Conservation (phyloP, 2,797 vertebrate genomes). For the Dipus sagitta region DNA sequence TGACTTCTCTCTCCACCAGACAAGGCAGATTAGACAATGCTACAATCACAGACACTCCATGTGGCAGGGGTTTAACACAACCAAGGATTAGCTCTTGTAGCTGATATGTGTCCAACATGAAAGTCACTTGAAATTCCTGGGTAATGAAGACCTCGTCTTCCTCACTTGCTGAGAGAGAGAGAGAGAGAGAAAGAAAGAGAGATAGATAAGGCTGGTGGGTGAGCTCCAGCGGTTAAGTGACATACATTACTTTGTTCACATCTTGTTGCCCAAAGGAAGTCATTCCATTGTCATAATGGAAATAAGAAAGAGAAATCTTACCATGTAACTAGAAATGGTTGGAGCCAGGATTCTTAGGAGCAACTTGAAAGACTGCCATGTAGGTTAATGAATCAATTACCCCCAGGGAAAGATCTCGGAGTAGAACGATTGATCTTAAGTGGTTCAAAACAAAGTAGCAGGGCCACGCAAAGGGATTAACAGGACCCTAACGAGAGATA, state of each 20-base stretch:
- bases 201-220: background rate
- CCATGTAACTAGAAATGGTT: background rate
- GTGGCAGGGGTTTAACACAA: background rate
- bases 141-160: background rate
- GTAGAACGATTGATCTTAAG: background rate
- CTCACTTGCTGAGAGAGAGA: background rate
- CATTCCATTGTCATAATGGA: background rate
- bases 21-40: background rate
- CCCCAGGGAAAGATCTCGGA: background rate
- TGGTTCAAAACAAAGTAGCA: background rate
- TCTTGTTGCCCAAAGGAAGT: background rate
- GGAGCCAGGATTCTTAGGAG: background rate
- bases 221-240: background rate
- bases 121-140: background rate
- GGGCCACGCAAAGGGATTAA: background rate
- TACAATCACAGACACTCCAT: background rate
- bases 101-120: background rate
- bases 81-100: background rate
- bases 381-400: conserved; percentile 13
- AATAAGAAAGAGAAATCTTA: background rate
- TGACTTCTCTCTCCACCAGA: background rate
- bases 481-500: background rate
- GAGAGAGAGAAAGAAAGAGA: background rate
- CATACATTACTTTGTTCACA: background rate
- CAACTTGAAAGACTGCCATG: background rate